phyloP scores from a whole-genome alignment of 1,140 invertebrate species.

The Achroia grisella region DNA sequence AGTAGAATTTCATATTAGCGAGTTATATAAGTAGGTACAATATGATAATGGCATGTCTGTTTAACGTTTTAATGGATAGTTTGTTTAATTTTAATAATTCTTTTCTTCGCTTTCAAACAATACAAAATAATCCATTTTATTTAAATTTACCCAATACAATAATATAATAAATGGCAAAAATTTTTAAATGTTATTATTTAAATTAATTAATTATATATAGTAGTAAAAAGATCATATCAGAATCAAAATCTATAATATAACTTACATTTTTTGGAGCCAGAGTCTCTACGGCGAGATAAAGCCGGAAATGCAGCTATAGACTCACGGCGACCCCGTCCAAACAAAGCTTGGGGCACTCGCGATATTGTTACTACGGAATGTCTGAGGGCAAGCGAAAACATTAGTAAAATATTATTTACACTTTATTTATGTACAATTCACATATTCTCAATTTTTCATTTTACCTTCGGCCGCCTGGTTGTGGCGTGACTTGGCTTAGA shows the following conservation, averaged over 20 bases:
- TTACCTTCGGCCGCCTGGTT: conserved; percentile 79
- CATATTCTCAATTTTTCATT: neutral
- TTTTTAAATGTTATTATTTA: no score
- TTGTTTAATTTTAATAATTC: no score
- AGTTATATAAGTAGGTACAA: no score
- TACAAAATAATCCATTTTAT: no score
- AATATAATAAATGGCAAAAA: no score
- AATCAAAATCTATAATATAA: no score
- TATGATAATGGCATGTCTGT: no score
- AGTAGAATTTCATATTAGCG: no score
- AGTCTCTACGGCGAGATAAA: conserved; percentile 47
- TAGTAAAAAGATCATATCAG: conserved; percentile 4
- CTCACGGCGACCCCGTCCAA: conserved; percentile 84
- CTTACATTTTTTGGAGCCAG: conserved; percentile 59
- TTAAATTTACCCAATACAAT: no score
- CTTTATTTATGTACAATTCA: neutral
- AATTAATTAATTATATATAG: neutral
- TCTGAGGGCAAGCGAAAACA: conserved; percentile 47
- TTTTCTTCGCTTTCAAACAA: no score
- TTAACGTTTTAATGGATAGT: no score
- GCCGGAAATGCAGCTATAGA: conserved; percentile 84
- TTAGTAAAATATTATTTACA: neutral
- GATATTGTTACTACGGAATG: conserved; percentile 90
- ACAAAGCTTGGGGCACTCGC: conserved; percentile 81
- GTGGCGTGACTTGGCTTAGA: conserved; percentile 81